Evolutionary conservation across 2,113 vertebrate species (phyloP), one percentile per base, ranked within the genome.

Genomic region (Dicentrarchus labrax): DNA sequence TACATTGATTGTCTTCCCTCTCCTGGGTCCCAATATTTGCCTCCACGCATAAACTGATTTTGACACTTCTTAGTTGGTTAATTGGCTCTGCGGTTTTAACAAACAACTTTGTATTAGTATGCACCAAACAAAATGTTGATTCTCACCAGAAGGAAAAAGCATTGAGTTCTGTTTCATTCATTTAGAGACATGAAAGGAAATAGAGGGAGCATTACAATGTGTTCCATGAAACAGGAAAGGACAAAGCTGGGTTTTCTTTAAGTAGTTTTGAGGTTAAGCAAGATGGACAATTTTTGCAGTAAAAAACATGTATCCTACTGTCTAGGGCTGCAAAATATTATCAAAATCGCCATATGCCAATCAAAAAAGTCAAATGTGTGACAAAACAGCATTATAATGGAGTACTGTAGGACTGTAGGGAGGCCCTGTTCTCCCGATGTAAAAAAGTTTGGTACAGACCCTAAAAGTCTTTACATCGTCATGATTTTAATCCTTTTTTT

Each of bases 61-160:
- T 76, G 81, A 87, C 80, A 78, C 72, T 82, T 83, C 22, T 86
- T 88, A 81, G 71, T 83, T 56, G 66, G 56, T 78, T 92, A 89
- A 92, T 88, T 86, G 51, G 82, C 66, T 79, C 38, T 66, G 1
- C 38, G 8, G n/a, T 70, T 38, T 62, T 64, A 50, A 64, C 67
- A 85, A 72, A 83, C 72, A 83, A 51, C 70, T 65, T 74, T 5
- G 4, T 8, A 24, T 85, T 74, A 62, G 41, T 36, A 71, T 79
- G 86, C 71, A 76, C 2, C 54, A 12, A 53, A 67, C 77, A 76
- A 70, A 73, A 43, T 48, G 47, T 2, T 54, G 41, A 39, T 75
- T 30, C 43, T 76, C 43, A 9, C 13, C 7, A 21, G 39, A 50
- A 24, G 8, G 13, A 17, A 6, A 39, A 45, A 60, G 11, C 24